Conservation (phyloP, 2,888 invertebrate genomes). For the Noctuana brunneofusca region DNA sequence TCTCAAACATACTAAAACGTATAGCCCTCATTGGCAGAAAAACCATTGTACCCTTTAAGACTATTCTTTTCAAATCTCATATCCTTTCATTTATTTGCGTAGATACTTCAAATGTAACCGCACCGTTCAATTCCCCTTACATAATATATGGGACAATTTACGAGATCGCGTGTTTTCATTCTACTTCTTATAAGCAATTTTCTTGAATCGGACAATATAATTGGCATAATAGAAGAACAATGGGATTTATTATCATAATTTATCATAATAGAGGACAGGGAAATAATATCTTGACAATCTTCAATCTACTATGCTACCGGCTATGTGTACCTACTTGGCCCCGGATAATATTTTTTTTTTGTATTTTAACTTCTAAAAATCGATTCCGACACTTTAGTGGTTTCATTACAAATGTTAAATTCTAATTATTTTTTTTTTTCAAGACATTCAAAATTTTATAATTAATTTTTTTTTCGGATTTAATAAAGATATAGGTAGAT, state of each 20-base stretch:
- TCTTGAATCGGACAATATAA: constrained; percentile 13
- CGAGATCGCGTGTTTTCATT: neutral
- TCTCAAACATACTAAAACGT: neutral
- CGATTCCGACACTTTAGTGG: too few species aligned
- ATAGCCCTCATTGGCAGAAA: neutral
- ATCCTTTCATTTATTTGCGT: too few species aligned
- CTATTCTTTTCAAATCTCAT: too few species aligned
- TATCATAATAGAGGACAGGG: neutral
- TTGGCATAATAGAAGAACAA: constrained; percentile 16
- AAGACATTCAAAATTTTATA: too few species aligned
- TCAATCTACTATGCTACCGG: too few species aligned
- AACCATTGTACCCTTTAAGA: neutral
- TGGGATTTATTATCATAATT: constrained; percentile 27
- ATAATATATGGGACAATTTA: constrained; percentile 1
- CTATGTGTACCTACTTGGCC: too few species aligned
- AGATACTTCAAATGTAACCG: neutral
- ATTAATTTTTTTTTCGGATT: neutral
- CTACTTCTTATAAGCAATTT: constrained; percentile 2
- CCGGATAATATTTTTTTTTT: too few species aligned
- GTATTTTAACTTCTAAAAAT: too few species aligned
- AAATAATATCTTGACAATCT: constrained; percentile 6
- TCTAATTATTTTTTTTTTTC: too few species aligned
- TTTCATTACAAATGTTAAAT: too few species aligned
- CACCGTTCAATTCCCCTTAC: neutral
- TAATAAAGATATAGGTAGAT: neutral